These are phyloP conservation scores for Lytechinus variegatus DNA, from an alignment of 35 echinoderm and acorn worm species.

Conservation along the genomic window DNA sequence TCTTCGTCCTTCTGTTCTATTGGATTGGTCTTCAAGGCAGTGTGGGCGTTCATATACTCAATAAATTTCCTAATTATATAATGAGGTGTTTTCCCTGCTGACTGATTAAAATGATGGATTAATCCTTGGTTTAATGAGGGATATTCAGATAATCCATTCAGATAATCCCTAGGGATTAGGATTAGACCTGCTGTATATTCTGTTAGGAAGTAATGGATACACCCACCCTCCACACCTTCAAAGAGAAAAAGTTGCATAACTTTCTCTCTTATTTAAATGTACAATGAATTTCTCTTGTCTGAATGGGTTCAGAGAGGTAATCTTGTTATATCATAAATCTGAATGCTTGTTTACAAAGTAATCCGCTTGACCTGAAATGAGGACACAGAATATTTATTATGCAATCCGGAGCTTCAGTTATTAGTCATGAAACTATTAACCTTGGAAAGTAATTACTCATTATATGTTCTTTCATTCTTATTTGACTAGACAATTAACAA, in stretches of 20 bases:
- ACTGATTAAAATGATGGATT: neutral
- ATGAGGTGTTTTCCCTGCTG: neutral
- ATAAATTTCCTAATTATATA: neutral
- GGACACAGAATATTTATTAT: neutral
- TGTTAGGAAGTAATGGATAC: neutral
- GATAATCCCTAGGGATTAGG: neutral
- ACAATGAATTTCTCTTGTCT: too few species aligned
- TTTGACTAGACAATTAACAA: too few species aligned
- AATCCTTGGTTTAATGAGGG: neutral
- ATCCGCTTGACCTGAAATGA: too few species aligned
- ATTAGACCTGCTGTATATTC: neutral
- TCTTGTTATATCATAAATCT: neutral
- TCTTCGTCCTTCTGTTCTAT: neutral
- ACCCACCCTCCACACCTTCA: too few species aligned
- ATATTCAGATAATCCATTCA: neutral
- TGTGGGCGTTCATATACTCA: neutral
- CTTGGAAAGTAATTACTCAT: neutral
- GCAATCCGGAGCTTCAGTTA: neutral
- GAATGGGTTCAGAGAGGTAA: too few species aligned
- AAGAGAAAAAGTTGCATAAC: too few species aligned
- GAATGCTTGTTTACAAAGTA: too few species aligned
- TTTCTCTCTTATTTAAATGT: too few species aligned
- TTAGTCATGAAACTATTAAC: neutral
- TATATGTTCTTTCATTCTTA: neutral
- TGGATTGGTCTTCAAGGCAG: neutral